phyloP scores from a whole-genome alignment of 1,140 invertebrate genomes.

The Caerostris extrusa region DNA sequence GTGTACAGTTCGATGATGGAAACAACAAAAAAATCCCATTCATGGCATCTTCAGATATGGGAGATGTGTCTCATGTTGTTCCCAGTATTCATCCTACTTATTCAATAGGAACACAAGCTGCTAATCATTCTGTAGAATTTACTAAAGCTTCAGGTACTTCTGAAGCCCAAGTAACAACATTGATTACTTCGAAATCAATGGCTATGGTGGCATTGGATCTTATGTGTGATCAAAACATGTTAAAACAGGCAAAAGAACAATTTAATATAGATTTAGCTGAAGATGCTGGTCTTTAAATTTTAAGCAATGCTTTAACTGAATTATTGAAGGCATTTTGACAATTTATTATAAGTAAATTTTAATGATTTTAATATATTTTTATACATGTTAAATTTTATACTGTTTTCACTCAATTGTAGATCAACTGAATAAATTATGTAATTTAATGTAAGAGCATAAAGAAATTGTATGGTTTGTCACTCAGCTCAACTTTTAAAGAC shows the following conservation, averaged over 20 bases:
- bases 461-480: too few species aligned
- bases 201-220: constrained; percentile 79
- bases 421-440: too few species aligned
- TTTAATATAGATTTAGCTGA: constrained; percentile 77
- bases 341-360: not conserved
- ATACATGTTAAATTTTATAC: not conserved
- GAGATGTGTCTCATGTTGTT: constrained; percentile 81
- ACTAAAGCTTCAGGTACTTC: constrained; percentile 79
- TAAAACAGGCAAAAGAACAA: constrained; percentile 68
- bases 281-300: constrained; percentile 43
- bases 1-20: constrained; percentile 69
- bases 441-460: too few species aligned
- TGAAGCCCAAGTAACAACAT: constrained; percentile 79
- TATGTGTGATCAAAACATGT: constrained; percentile 58
- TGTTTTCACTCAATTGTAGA: too few species aligned
- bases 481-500: too few species aligned
- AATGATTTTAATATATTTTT: not conserved
- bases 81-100: constrained; percentile 81
- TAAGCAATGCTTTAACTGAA: not conserved
- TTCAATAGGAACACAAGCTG: constrained; percentile 79
- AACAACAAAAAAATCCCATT: constrained; percentile 72
- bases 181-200: constrained; percentile 79
- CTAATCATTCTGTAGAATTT: constrained; percentile 81
- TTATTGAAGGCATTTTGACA: not conserved
- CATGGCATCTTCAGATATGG: constrained; percentile 80